Conservation (phyloP, 2,888 invertebrate genomes). For the Nineta flava region DNA sequence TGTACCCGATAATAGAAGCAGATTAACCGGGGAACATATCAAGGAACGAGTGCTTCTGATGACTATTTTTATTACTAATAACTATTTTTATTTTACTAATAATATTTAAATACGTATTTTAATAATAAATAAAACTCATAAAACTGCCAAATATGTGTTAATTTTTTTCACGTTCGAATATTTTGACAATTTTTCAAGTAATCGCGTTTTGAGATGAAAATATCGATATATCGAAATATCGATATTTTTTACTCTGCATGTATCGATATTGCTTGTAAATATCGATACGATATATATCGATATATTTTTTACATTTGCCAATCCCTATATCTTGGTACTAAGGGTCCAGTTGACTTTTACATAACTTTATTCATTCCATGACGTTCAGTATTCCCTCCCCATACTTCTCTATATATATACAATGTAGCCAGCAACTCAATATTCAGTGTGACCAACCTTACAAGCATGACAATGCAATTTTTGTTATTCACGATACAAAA, state of each 20-base stretch:
- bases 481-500: too few relatives aligned
- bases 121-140: conserved; percentile 1
- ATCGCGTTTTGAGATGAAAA: conserved; percentile 6
- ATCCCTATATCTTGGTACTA: background rate
- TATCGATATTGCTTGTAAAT: too few relatives aligned
- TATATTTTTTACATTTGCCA: background rate
- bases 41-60: conserved; percentile 12
- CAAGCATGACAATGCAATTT: too few relatives aligned
- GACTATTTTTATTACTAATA: conserved; percentile 12
- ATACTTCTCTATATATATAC: too few relatives aligned
- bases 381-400: too few relatives aligned
- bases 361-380: too few relatives aligned
- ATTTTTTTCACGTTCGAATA: conserved; percentile 5
- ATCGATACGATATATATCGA: too few relatives aligned
- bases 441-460: too few relatives aligned
- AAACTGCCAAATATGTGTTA: conserved; percentile 4
- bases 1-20: conserved; percentile 16
- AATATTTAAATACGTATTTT: conserved; percentile 4
- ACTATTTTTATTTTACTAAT: conserved; percentile 3
- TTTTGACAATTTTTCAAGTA: conserved; percentile 7
- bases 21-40: conserved; percentile 17
- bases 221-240: conserved; percentile 4
- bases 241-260: conserved; percentile 4
- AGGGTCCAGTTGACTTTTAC: background rate
- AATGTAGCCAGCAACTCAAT: too few relatives aligned